Evolutionary conservation across 2,797 vertebrate genomes (phyloP).

Genomic region (Tapirus indicus): DNA sequence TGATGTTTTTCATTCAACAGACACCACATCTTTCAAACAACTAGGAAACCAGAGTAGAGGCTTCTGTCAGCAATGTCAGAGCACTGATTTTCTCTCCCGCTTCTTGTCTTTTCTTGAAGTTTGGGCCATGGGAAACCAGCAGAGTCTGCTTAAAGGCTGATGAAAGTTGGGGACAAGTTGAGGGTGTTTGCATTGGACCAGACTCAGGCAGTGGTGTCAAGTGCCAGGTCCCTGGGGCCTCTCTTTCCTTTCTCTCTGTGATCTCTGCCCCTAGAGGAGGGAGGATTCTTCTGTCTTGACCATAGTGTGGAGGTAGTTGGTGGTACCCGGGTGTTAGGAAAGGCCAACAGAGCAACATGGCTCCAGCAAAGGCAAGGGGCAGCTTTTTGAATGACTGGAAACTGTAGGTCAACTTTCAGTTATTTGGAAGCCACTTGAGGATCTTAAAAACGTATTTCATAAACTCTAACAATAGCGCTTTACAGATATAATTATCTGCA

Average conservation of each 20-base stretch:
- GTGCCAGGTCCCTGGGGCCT: too few species aligned
- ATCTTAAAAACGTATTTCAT: not conserved
- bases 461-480: not conserved
- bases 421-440: not conserved
- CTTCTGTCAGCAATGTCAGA: not conserved
- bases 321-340: not conserved
- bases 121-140: not conserved
- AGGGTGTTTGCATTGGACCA: not conserved
- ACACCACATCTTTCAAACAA: not conserved
- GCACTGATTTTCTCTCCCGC: not conserved
- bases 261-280: not conserved
- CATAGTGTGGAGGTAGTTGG: rapidly evolving
- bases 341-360: not conserved
- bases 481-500: not conserved
- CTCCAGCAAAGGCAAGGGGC: not conserved
- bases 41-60: not conserved
- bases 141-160: not conserved
- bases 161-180: not conserved
- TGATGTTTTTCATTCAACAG: not conserved
- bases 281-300: not conserved
- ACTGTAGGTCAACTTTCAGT: not conserved
- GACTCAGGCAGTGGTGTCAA: not conserved
- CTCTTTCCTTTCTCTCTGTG: not conserved
- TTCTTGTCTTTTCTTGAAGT: not conserved
- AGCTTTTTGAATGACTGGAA: not conserved